A percentile compares a stretch with the other conserved stretches of the same genome.
Conservation (phyloP, 2,888 invertebrate species). For the Temnothorax unifasciatus region DNA sequence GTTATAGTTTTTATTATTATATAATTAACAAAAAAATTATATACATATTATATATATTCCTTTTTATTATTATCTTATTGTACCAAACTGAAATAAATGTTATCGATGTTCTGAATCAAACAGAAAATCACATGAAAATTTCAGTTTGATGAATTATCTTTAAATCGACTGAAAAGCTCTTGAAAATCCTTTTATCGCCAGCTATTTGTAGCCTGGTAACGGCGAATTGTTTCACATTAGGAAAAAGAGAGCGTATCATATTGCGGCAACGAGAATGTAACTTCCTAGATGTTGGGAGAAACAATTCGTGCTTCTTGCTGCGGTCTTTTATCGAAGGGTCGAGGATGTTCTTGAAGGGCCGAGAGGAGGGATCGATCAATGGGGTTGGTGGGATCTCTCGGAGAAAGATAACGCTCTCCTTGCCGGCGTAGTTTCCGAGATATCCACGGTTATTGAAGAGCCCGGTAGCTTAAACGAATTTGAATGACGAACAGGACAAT, state of each 20-base stretch:
- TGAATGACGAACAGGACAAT: conserved; percentile 72
- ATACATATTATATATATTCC: background rate
- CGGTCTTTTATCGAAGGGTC: conserved; percentile 61
- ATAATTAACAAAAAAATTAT: background rate
- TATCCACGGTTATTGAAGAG: conserved; percentile 40
- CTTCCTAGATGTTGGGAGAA: conserved; percentile 46
- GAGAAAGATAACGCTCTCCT: conserved; percentile 60
- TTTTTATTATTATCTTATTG: background rate
- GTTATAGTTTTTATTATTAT: background rate
- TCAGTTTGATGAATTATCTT: background rate
- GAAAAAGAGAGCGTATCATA: conserved; percentile 42
- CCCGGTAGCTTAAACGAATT: conserved; percentile 70
- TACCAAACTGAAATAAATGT: background rate
- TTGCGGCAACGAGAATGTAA: conserved; percentile 38
- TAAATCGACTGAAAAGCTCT: background rate
- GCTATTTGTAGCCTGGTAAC: background rate
- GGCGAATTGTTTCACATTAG: conserved; percentile 4
- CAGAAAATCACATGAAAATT: background rate
- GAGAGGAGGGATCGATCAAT: conserved; percentile 60
- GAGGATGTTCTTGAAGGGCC: conserved; percentile 55
- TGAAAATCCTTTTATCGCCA: background rate
- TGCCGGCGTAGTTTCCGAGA: conserved; percentile 31
- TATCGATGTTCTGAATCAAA: background rate
- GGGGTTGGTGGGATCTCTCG: conserved; percentile 20
- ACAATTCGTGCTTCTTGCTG: conserved; percentile 66